Conservation (phyloP, 2,113 vertebrate species). For the Perca schrenkii region DNA sequence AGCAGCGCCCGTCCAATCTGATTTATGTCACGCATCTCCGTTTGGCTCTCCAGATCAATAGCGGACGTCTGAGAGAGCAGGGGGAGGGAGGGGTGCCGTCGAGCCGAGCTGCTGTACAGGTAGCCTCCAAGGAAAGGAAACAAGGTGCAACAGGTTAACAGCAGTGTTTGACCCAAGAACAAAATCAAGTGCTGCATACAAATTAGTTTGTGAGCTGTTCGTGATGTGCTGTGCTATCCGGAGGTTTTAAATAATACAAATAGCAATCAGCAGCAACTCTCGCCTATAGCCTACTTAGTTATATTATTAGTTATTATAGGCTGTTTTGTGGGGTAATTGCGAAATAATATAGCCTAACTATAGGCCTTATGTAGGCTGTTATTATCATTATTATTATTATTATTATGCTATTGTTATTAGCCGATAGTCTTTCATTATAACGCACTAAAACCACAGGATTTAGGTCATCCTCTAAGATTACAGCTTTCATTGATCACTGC, state of each 20-base stretch:
- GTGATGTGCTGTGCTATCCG: neutral
- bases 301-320: neutral
- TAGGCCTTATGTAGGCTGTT: too few species aligned
- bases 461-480: neutral
- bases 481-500: neutral
- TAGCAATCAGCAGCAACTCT: neutral
- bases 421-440: too few species aligned
- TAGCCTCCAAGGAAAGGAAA: slow-evolving; percentile 29
- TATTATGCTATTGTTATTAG: neutral
- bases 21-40: slow-evolving; percentile 83
- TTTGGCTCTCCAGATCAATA: slow-evolving; percentile 85
- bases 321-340: neutral
- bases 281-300: too few species aligned
- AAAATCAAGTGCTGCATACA: neutral
- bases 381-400: neutral
- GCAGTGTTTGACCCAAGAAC: neutral
- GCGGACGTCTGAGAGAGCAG: slow-evolving; percentile 77
- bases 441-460: neutral
- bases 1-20: slow-evolving; percentile 86
- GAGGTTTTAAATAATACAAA: neutral
- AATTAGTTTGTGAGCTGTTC: neutral
- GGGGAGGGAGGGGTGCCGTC: neutral
- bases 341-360: neutral
- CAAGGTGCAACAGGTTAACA: slow-evolving; percentile 28
- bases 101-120: slow-evolving; percentile 52